Evolutionary conservation across 2,888 invertebrate species (phyloP).

Genomic region (Oligia strigilis): DNA sequence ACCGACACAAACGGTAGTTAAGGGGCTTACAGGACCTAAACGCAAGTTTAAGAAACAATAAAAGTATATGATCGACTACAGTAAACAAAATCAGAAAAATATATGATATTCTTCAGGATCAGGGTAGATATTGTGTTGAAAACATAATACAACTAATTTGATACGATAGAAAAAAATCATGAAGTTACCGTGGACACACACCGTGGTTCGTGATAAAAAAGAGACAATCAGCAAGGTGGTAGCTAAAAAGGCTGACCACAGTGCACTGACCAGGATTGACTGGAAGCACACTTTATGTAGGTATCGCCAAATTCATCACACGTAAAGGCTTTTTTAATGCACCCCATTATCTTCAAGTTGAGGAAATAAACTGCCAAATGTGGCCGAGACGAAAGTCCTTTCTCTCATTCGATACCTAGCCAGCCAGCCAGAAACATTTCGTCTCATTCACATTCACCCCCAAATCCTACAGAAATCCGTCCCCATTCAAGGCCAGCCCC

Average conservation of each 20-base stretch:
- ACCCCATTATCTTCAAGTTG: not conserved
- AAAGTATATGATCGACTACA: too few species aligned
- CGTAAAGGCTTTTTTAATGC: not conserved
- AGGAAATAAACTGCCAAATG: not conserved
- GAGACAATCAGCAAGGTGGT: not conserved
- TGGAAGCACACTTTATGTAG: not conserved
- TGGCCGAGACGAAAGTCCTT: not conserved
- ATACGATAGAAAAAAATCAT: too few species aligned
- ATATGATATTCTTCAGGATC: too few species aligned
- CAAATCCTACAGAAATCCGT: not conserved
- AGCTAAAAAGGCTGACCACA: not conserved
- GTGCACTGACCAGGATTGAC: not conserved
- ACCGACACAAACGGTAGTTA: not conserved
- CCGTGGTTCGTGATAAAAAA: not conserved
- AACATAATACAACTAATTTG: too few species aligned
- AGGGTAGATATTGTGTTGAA: too few species aligned
- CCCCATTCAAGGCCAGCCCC: constrained; percentile 6
- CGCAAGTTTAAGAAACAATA: too few species aligned
- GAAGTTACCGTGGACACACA: too few species aligned
- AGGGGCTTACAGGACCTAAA: too few species aligned
- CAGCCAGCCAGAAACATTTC: not conserved
- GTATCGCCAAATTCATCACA: not conserved
- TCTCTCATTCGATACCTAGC: not conserved
- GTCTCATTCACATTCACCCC: not conserved
- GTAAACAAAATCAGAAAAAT: too few species aligned